Evolutionary conservation across 2,113 vertebrate genomes (phyloP).

Genomic region (Cololabis saira): DNA sequence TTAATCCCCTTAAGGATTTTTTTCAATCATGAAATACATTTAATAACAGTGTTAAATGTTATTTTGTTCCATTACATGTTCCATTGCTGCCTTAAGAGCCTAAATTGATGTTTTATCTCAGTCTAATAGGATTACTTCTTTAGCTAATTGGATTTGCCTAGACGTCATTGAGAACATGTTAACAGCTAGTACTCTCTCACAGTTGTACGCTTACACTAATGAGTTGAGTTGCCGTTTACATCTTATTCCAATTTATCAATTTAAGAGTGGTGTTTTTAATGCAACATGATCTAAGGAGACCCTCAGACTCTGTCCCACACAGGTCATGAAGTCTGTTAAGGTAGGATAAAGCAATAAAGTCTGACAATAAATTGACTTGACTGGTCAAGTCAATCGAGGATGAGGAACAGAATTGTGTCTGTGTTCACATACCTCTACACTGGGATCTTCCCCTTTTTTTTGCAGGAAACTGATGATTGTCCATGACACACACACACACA

Average conservation of each 20-base stretch:
- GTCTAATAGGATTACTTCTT: slow-evolving; percentile 20
- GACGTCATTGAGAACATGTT: background rate
- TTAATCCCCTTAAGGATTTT: background rate
- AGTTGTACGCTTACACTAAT: background rate
- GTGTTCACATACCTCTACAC: no score
- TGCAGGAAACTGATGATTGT: no score
- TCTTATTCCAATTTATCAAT: background rate
- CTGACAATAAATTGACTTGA: no score
- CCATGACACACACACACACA: no score
- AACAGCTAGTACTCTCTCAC: background rate
- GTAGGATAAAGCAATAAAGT: no score
- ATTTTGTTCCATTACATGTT: background rate
- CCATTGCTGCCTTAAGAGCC: background rate
- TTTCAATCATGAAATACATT: background rate
- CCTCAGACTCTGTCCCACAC: background rate
- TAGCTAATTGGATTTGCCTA: slow-evolving; percentile 15
- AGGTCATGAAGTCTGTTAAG: background rate
- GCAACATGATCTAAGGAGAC: background rate
- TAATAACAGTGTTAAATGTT: background rate
- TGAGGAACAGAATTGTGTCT: no score
- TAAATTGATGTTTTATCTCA: slow-evolving; percentile 4
- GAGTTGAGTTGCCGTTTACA: background rate
- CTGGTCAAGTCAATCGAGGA: no score
- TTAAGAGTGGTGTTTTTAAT: no score
- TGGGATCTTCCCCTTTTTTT: no score